Evolutionary conservation across 2,113 vertebrate species (phyloP).

Genomic region (Nanorana parkeri): DNA sequence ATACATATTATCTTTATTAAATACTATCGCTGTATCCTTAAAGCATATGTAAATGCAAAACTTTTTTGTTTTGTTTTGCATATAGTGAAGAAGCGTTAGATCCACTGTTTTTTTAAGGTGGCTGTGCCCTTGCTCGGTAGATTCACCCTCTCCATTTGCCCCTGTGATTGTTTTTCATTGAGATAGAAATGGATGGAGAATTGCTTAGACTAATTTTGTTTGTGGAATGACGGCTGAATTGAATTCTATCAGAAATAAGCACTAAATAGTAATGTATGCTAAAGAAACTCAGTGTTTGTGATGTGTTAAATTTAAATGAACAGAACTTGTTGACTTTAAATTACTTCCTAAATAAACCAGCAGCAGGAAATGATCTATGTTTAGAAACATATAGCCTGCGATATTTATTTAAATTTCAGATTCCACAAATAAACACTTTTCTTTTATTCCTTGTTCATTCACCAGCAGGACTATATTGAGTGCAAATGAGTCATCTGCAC

Average conservation of each 20-base stretch:
- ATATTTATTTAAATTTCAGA: conserved; percentile 39
- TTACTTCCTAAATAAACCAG: conserved; percentile 14
- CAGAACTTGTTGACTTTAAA: conserved; percentile 26
- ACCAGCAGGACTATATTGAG: conserved; percentile 14
- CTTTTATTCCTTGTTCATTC: conserved; percentile 2
- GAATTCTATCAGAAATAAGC: not conserved
- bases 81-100: too few relatives aligned
- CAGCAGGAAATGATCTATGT: conserved; percentile 7
- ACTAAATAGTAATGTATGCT: not conserved
- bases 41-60: too few relatives aligned
- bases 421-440: conserved; percentile 30
- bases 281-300: not conserved
- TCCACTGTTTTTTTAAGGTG: too few relatives aligned
- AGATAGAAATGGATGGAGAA: too few relatives aligned
- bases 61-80: too few relatives aligned
- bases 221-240: too few relatives aligned
- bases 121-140: too few relatives aligned
- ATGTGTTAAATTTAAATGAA: not conserved
- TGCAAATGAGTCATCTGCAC: conserved; percentile 46
- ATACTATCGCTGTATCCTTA: too few relatives aligned
- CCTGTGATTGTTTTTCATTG: too few relatives aligned
- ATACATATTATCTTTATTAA: too few relatives aligned
- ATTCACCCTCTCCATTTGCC: too few relatives aligned
- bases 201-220: too few relatives aligned
- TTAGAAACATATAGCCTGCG: conserved; percentile 23